Conservation (phyloP, 2,113 vertebrate genomes). For the Myodes glareolus region DNA sequence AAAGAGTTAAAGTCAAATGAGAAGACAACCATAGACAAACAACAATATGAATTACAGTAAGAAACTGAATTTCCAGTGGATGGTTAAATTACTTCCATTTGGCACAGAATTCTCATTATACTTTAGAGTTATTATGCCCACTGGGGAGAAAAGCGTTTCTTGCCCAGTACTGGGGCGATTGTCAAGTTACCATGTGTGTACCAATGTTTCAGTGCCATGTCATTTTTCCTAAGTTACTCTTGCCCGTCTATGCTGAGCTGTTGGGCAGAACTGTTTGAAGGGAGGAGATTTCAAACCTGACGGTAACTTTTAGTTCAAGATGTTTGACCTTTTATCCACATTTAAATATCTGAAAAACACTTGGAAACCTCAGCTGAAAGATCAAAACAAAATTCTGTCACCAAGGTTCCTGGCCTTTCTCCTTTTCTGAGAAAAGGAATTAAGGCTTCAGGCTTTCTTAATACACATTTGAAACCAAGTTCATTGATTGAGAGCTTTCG, state of each 20-base stretch:
- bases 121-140: conserved; percentile 26
- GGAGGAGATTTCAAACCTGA: conserved; percentile 64
- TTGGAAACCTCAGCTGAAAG: conserved; percentile 72
- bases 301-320: conserved; percentile 62
- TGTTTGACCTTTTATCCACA: conserved; percentile 72
- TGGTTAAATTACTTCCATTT: conserved; percentile 56
- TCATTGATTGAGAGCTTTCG: conserved; percentile 57
- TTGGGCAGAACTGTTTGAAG: conserved; percentile 50
- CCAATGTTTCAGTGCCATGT: conserved; percentile 21
- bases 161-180: conserved; percentile 54
- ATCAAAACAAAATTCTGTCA: conserved; percentile 71
- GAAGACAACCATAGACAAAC: conserved; percentile 27
- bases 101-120: conserved; percentile 66
- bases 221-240: conserved; percentile 54
- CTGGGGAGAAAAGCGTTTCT: conserved; percentile 30
- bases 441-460: conserved; percentile 67
- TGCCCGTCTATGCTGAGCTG: background rate
- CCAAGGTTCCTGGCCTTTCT: conserved; percentile 71
- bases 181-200: conserved; percentile 63
- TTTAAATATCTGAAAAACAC: conserved; percentile 77
- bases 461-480: conserved; percentile 66
- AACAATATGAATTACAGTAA: conserved; percentile 50
- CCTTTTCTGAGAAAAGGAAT: conserved; percentile 64
- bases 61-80: conserved; percentile 49
- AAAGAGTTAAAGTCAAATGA: background rate